Evolutionary conservation across 2,113 vertebrate species (phyloP).

Genomic region (Dissostichus mawsoni): DNA sequence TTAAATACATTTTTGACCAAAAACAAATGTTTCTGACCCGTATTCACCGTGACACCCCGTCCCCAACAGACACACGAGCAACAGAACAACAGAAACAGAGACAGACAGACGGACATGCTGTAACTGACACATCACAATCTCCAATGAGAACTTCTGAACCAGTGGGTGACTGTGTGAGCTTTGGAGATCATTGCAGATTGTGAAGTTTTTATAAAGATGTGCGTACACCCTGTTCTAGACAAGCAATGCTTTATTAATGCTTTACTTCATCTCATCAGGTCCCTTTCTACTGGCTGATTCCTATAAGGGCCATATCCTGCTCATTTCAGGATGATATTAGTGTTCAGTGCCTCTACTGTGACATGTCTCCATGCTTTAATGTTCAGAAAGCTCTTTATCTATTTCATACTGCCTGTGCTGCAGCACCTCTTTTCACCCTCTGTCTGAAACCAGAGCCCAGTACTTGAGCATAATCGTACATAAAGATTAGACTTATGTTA

Average conservation of each 20-base stretch:
- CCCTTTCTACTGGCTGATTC: not conserved
- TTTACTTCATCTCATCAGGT: not conserved
- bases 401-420: too few species aligned
- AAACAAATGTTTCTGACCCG: not conserved
- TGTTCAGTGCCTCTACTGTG: too few species aligned
- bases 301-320: not conserved
- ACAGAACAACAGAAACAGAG: slow-evolving; percentile 20
- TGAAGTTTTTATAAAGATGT: slow-evolving; percentile 77
- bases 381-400: too few species aligned
- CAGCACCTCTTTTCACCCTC: too few species aligned
- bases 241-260: slow-evolving; percentile 4
- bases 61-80: slow-evolving; percentile 17
- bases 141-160: slow-evolving; percentile 57
- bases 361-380: too few species aligned
- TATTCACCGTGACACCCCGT: not conserved
- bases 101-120: slow-evolving; percentile 33
- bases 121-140: slow-evolving; percentile 65
- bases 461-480: too few species aligned
- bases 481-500: too few species aligned
- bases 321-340: too few species aligned
- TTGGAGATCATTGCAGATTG: slow-evolving; percentile 77
- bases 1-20: not conserved
- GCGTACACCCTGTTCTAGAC: slow-evolving; percentile 58
- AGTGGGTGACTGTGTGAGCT: not conserved
- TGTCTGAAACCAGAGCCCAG: too few species aligned